A percentile compares a stretch with the other conserved stretches of the same genome.
Evolutionary conservation across 2,888 invertebrate species (phyloP).

Genomic region (Eulithis prunata): DNA sequence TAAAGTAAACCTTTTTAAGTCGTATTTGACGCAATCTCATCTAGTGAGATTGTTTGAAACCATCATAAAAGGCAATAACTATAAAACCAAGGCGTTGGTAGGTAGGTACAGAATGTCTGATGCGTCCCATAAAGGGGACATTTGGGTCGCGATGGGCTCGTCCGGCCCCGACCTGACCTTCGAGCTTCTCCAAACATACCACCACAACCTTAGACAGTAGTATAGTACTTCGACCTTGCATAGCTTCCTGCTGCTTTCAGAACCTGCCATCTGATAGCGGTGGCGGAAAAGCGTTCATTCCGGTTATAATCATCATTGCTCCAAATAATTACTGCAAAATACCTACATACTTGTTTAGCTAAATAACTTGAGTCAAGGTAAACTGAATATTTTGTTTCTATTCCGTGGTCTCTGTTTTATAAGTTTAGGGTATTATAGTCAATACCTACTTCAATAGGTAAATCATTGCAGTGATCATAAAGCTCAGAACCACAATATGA

Average conservation of each 20-base stretch:
- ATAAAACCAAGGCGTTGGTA: slow-evolving; percentile 5
- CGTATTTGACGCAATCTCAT: neutral
- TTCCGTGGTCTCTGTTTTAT: too few species aligned
- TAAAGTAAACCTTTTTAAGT: too few species aligned
- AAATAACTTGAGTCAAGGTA: too few species aligned
- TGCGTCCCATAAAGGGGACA: slow-evolving; percentile 20
- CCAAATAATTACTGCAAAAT: neutral
- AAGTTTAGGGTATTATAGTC: too few species aligned
- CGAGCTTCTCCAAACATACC: slow-evolving; percentile 13
- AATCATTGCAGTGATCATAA: too few species aligned
- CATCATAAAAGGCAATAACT: neutral
- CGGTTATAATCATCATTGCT: slow-evolving; percentile 2
- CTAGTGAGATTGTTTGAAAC: neutral
- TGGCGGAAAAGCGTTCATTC: slow-evolving; percentile 14
- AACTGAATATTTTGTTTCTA: neutral
- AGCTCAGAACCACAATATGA: too few species aligned
- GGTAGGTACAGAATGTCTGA: slow-evolving; percentile 1
- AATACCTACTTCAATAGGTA: too few species aligned
- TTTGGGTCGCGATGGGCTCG: slow-evolving; percentile 29
- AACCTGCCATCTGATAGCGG: slow-evolving; percentile 12
- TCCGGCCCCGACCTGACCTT: slow-evolving; percentile 20
- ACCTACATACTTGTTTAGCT: neutral
- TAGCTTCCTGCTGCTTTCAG: slow-evolving; percentile 13
- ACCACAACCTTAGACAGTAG: slow-evolving; percentile 8
- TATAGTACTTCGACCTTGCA: neutral